Conservation (phyloP, 2,797 vertebrate species). For the Eulemur albifrons region DNA sequence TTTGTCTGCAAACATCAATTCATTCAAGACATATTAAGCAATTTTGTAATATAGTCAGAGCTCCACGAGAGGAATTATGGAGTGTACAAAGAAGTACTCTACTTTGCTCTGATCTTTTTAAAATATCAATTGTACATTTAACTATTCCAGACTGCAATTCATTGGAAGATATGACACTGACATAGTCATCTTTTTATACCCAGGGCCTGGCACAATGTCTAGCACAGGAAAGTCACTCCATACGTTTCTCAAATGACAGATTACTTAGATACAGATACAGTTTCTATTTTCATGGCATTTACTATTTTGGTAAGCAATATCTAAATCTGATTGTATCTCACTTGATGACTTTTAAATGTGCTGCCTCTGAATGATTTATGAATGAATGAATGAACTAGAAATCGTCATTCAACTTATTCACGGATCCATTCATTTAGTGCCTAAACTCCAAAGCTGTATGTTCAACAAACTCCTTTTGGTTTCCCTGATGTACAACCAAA, state of each 20-base stretch:
- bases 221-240: not conserved
- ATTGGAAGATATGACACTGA: not conserved
- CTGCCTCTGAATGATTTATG: slow-evolving; percentile 26
- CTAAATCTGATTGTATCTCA: not conserved
- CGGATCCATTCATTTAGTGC: not conserved
- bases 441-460: not conserved
- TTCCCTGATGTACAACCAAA: not conserved
- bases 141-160: not conserved
- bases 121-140: not conserved
- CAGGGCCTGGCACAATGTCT: not conserved
- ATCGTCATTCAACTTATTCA: not conserved
- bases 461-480: not conserved
- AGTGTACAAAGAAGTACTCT: not conserved
- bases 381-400: slow-evolving; percentile 61
- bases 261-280: not conserved
- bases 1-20: not conserved
- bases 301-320: not conserved
- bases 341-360: not conserved
- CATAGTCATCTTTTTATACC: not conserved
- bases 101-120: not conserved
- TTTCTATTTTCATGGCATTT: not conserved
- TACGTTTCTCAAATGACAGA: not conserved
- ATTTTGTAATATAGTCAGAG: not conserved
- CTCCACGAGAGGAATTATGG: not conserved
- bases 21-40: not conserved